Percentiles rank a stretch among this genome's conserved stretches.
These are phyloP conservation scores for Hemitrygon akajei DNA, from an alignment of 2,797 vertebrate species.

Conservation along the genomic window DNA sequence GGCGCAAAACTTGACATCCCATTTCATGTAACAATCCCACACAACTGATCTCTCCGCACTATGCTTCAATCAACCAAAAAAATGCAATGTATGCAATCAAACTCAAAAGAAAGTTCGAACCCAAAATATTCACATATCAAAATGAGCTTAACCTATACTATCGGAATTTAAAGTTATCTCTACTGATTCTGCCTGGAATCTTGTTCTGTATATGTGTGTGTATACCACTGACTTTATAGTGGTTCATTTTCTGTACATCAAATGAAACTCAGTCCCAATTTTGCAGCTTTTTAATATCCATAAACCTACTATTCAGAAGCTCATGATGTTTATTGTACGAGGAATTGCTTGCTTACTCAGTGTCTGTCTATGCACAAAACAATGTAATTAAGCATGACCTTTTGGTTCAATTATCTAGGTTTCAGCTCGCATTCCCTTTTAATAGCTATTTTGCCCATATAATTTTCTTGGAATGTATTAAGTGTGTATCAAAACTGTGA, in stretches of 20 bases:
- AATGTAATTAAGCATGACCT: not conserved
- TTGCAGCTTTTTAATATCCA: not conserved
- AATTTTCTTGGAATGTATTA: constrained; percentile 6
- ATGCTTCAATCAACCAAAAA: not conserved
- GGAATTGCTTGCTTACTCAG: not conserved
- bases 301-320: not conserved
- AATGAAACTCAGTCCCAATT: not conserved
- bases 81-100: not conserved
- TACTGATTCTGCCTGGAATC: not conserved
- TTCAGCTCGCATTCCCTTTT: not conserved
- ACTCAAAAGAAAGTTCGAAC: not conserved
- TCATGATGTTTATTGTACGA: not conserved
- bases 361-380: not conserved
- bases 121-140: not conserved
- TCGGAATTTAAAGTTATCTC: not conserved
- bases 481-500: not conserved
- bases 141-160: not conserved
- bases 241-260: not conserved
- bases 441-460: not conserved
- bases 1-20: not conserved
- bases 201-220: too few species aligned
- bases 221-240: not conserved
- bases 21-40: not conserved
- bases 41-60: not conserved
- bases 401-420: not conserved